phyloP scores from a whole-genome alignment of 2,888 invertebrate genomes.

The Muscina levida region DNA sequence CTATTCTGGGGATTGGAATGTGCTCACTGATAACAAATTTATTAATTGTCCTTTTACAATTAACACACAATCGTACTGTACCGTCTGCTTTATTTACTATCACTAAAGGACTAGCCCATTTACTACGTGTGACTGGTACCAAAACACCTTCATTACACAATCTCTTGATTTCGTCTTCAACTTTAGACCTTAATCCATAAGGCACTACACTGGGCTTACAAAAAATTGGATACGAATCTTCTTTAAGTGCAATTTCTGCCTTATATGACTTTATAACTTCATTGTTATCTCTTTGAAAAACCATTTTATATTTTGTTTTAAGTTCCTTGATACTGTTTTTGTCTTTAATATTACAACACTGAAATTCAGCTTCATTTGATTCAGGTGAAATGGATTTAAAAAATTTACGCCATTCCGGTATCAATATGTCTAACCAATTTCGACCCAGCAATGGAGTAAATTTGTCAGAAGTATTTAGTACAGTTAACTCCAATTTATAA shows the following conservation, averaged over 20 bases:
- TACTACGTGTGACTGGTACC: slow-evolving; percentile 49
- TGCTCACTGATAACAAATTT: slow-evolving; percentile 51
- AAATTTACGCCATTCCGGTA: slow-evolving; percentile 27
- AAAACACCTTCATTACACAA: slow-evolving; percentile 44
- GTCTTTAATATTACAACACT: not conserved
- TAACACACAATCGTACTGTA: slow-evolving; percentile 46
- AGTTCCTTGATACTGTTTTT: not conserved
- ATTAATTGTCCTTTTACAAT: slow-evolving; percentile 53
- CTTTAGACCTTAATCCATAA: slow-evolving; percentile 44
- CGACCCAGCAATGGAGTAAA: slow-evolving; percentile 32
- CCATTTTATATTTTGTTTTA: not conserved
- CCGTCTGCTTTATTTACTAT: slow-evolving; percentile 55
- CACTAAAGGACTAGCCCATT: slow-evolving; percentile 56
- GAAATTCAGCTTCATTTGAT: not conserved
- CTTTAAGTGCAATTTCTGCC: slow-evolving; percentile 36
- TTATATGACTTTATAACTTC: slow-evolving; percentile 37
- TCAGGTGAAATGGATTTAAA: too few relatives aligned
- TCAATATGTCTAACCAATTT: slow-evolving; percentile 40
- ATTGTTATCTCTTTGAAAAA: not conserved
- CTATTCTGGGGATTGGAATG: slow-evolving; percentile 46
- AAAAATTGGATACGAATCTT: slow-evolving; percentile 29
- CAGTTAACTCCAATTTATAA: slow-evolving; percentile 39
- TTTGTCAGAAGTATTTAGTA: slow-evolving; percentile 23
- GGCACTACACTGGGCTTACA: slow-evolving; percentile 46
- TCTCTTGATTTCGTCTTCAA: slow-evolving; percentile 48